These are phyloP conservation scores for Abramis brama DNA, from an alignment of 2,113 vertebrate genomes.

Conservation along the genomic window DNA sequence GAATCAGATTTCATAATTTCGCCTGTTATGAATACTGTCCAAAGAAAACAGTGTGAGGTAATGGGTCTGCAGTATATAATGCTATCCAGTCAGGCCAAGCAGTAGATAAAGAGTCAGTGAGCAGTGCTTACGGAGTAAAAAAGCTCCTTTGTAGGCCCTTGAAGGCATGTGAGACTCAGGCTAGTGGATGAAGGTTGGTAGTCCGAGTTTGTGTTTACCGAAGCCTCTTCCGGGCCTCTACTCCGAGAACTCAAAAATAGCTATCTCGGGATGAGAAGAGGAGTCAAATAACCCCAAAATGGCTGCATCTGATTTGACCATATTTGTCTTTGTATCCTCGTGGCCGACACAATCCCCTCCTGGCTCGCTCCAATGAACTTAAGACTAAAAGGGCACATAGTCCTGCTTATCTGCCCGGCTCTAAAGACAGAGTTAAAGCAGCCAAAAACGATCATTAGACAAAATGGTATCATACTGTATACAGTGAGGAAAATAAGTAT, in stretches of 20 bases:
- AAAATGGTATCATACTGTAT: background rate
- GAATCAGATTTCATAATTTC: background rate
- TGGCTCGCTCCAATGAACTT: slow-evolving; percentile 48
- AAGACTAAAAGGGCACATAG: slow-evolving; percentile 3
- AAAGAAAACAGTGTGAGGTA: slow-evolving; percentile 21
- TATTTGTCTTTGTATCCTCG: slow-evolving; percentile 63
- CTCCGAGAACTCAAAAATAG: slow-evolving; percentile 48
- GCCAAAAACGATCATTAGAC: background rate
- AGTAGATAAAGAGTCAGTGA: slow-evolving; percentile 30
- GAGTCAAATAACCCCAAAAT: slow-evolving; percentile 55
- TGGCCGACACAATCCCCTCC: slow-evolving; percentile 38
- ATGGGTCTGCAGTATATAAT: slow-evolving; percentile 37
- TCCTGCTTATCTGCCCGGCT: background rate
- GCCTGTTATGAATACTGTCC: background rate
- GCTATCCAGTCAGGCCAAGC: slow-evolving; percentile 29
- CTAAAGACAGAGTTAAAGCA: background rate
- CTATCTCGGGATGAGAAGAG: slow-evolving; percentile 57
- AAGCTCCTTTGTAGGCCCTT: slow-evolving; percentile 54
- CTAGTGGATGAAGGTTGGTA: slow-evolving; percentile 50
- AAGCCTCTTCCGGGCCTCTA: slow-evolving; percentile 50
- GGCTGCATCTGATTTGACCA: slow-evolving; percentile 65
- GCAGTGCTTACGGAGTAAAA: slow-evolving; percentile 36
- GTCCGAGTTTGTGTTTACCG: slow-evolving; percentile 55
- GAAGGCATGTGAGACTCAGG: slow-evolving; percentile 21
- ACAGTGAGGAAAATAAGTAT: too few relatives aligned